Evolutionary conservation across 2,888 invertebrate species (phyloP).

Genomic region (Baccha elongata): DNA sequence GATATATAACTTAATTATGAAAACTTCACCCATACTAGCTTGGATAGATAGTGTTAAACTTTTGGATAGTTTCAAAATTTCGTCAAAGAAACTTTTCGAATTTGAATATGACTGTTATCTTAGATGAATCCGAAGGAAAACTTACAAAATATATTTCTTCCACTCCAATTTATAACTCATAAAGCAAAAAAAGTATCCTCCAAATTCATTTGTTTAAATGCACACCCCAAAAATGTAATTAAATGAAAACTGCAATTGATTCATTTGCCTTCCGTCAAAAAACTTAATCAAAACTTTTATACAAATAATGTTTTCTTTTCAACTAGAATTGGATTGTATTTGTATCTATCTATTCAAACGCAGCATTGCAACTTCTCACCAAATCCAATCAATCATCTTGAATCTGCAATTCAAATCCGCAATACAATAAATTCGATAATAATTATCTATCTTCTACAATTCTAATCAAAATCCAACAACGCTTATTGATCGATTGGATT

Average conservation of each 20-base stretch:
- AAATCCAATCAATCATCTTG: not conserved
- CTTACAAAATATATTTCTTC: no score
- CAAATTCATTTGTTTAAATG: not conserved
- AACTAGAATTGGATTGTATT: not conserved
- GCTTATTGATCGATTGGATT: conserved; percentile 17
- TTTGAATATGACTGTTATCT: no score
- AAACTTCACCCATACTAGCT: not conserved
- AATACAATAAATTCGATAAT: conserved; percentile 24
- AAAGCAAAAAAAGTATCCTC: no score
- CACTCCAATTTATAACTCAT: no score
- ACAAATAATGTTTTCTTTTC: not conserved
- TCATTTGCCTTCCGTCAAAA: not conserved
- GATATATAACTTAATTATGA: conserved; percentile 3
- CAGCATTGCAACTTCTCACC: not conserved
- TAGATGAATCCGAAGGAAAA: no score
- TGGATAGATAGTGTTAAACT: not conserved
- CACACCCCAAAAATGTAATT: not conserved
- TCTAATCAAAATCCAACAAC: not conserved
- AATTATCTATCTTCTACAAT: conserved; percentile 12
- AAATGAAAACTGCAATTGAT: conserved; percentile 4
- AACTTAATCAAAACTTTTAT: conserved; percentile 10
- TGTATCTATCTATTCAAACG: not conserved
- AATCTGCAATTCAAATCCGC: conserved; percentile 24
- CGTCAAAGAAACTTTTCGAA: no score
- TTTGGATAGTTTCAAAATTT: not conserved